Evolutionary conservation across 2,113 vertebrate species (phyloP), one percentile per base, ranked within the genome.

Genomic region (Pedionomus torquatus): DNA sequence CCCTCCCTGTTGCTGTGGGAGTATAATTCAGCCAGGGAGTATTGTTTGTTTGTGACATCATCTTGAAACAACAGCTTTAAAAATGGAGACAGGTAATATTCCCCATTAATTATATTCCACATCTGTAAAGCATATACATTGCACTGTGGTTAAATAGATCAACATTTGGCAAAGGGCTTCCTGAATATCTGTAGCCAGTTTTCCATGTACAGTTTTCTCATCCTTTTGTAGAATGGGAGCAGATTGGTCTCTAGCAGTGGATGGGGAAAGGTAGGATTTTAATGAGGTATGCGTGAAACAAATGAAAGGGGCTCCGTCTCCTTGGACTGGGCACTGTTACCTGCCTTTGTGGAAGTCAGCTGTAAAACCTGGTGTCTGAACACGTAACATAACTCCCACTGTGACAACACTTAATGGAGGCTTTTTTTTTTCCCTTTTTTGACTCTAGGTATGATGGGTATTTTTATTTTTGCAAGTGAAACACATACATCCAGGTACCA

Each of bases 21-120:
- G 18, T 77, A 83, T 81, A 66, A 71, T 90, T 92, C 94, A 75
- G 35, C 49, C 57, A 43, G 54, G 37, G 51, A 88, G 3, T 86
- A 70, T 60, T 88, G 51, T 69, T 71, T 86, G 9, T 75, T 55
- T 83, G 64, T 95, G 86, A 89, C 83, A 89, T 95, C 80, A 94
- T 90, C 83, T 94, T 66, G 64, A 80, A 93, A 70, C 13, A 90
- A 74, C 79, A 86, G 35, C 72, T 86, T 90, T 64, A 77, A 80
- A 86, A 66, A n/a, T 43, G 44, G 66, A 87, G 78, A 74, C 49
- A 93, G 90, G 88, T 96, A 92, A 74, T 94, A 80, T 63, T 88
- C 58, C 41, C 18, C 39, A 78, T 83, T 95, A 93, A 88, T 93
- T 83, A 74, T 63, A 48, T 85, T 77, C 46, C 64, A 94, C 72